Base-by-base conservation (phyloP, 2,113 vertebrate species). In the Labeo rohita region DNA sequence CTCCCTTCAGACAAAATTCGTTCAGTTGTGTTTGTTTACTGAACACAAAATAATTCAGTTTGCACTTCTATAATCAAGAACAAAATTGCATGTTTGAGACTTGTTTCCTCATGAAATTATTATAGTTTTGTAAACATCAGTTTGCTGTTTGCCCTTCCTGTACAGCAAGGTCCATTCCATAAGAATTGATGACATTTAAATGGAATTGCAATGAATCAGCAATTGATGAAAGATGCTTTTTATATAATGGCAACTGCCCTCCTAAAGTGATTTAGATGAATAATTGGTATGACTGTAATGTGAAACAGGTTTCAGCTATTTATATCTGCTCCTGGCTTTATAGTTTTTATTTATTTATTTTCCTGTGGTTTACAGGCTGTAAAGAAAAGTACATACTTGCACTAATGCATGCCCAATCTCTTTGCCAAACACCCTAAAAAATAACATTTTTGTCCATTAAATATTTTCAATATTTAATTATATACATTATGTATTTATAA, bases 171-270 rank as follows among this genome's bases (percentile, higher is more conserved):
- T 76, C n/a, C 21, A 8, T 52, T 76, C n/a, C 45, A 52, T 28
- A 18, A 16, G 66, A 70, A 75, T 3, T 52, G 23, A 52, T 77
- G 74, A 77, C 75, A 77, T 54, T 77, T 36, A 54, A 28, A 77
- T 9, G 13, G 34, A 54, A 8, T 8, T 9, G 8, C 74, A 9
- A 28, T 52, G 49, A 52, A 34, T 50, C 23, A 52, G 28, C 74
- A 76, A 52, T 76, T 52, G 45, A 76, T 70, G 39, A 39, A 39
- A 36, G 66, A 39, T 5, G n/a, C 49, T 9, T 34, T 54, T 77
- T 16, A 54, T 12, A 36, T 77, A 77, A 77, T 54, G 49, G 21
- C 23, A 76, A 18, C 15, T 54, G 75, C 45, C 11, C 12, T 75
- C 6, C 3, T 50, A 49, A 49, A 23, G 43, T 8, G 11, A 75